Evolutionary conservation across 1,140 invertebrate genomes (phyloP).

Genomic region (Eufriesea mexicana): DNA sequence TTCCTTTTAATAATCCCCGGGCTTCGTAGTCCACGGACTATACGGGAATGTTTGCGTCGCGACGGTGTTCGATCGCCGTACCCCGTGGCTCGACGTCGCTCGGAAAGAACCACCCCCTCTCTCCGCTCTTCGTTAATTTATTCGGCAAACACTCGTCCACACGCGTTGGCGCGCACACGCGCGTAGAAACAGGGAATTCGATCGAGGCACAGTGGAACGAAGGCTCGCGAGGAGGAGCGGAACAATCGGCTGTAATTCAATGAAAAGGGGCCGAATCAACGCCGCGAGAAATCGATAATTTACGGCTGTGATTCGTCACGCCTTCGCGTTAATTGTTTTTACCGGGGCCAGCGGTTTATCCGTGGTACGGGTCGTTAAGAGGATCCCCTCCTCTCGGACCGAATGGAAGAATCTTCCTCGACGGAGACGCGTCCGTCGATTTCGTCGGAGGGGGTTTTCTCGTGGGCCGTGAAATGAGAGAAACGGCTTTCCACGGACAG

Average conservation of each 20-base stretch:
- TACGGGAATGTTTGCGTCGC: not conserved
- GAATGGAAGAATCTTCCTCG: not conserved
- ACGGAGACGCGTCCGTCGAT: not conserved
- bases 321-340: slow-evolving; percentile 45
- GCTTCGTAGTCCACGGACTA: not conserved
- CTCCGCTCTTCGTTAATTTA: slow-evolving; percentile 2
- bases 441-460: no score
- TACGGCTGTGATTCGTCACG: slow-evolving; percentile 33
- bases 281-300: slow-evolving; percentile 42
- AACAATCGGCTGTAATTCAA: slow-evolving; percentile 17
- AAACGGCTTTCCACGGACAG: no score
- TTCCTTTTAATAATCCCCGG: slow-evolving; percentile 1
- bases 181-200: not conserved
- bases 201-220: not conserved
- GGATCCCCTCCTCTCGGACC: not conserved
- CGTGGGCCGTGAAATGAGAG: no score
- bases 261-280: slow-evolving; percentile 10
- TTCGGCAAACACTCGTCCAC: slow-evolving; percentile 17
- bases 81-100: not conserved
- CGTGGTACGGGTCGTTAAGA: slow-evolving; percentile 15
- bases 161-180: not conserved
- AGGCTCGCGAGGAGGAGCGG: not conserved
- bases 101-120: not conserved
- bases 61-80: no score
- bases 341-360: not conserved